Evolutionary conservation across 2,797 vertebrate species (phyloP).

Genomic region (Microctenopoma stevenorrisi): DNA sequence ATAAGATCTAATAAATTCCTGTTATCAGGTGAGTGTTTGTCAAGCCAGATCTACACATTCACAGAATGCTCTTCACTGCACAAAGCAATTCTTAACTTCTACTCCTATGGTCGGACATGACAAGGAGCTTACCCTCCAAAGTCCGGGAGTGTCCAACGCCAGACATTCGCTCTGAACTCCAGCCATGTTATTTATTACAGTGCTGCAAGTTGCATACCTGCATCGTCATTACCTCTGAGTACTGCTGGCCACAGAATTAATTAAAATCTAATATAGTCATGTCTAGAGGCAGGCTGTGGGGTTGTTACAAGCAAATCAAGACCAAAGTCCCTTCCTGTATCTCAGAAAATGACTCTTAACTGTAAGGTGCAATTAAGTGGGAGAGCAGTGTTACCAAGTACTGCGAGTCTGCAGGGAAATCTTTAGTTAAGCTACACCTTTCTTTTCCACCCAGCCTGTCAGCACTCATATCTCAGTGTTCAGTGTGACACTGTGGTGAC

Average conservation of each 20-base stretch:
- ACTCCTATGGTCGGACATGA: no score
- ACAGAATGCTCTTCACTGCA: no score
- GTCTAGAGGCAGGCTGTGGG: conserved; percentile 76
- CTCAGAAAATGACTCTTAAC: conserved; percentile 79
- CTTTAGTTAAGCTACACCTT: conserved; percentile 74
- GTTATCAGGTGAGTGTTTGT: no score
- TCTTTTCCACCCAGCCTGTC: conserved; percentile 62
- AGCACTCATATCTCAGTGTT: conserved; percentile 39
- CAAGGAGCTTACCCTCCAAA: neutral
- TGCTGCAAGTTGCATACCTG: conserved; percentile 52
- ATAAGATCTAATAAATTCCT: no score
- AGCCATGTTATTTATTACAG: conserved; percentile 72
- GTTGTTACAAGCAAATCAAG: conserved; percentile 81
- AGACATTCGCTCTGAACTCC: conserved; percentile 36
- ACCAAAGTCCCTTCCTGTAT: conserved; percentile 62
- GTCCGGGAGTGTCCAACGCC: conserved; percentile 20
- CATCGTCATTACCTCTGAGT: conserved; percentile 61
- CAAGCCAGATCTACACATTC: no score
- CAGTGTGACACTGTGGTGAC: conserved; percentile 27
- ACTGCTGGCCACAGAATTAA: conserved; percentile 81
- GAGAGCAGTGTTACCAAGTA: conserved; percentile 72
- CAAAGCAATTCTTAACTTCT: neutral
- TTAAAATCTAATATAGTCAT: conserved; percentile 80
- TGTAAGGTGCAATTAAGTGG: conserved; percentile 81
- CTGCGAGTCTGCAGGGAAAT: conserved; percentile 80